Conservation (phyloP, 1,140 invertebrate genomes). For the Yoshiicerus persimilis region DNA sequence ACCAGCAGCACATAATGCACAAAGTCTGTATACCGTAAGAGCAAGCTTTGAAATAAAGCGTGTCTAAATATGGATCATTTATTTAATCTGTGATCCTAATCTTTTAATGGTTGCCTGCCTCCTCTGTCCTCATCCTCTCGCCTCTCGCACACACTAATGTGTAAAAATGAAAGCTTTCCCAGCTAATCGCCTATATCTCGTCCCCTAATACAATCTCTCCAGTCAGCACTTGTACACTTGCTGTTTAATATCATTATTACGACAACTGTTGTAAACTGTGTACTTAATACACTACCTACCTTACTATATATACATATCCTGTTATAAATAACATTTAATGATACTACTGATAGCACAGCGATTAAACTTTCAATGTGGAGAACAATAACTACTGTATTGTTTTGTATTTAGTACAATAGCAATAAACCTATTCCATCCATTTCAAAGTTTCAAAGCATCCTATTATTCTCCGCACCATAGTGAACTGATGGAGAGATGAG, state of each 20-base stretch:
- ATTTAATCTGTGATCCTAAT: slow-evolving; percentile 43
- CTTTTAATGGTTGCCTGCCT: slow-evolving; percentile 23
- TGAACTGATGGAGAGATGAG: neutral
- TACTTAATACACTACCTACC: neutral
- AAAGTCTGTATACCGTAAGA: neutral
- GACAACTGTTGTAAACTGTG: neutral
- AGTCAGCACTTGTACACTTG: neutral
- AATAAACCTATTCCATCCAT: neutral
- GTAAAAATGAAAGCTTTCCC: neutral
- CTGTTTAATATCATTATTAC: neutral
- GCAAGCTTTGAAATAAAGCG: neutral
- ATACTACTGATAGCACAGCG: neutral
- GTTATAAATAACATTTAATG: neutral
- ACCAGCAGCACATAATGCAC: too few species aligned
- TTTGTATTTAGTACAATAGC: neutral
- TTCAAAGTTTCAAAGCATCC: too few species aligned
- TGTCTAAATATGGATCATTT: slow-evolving; percentile 42
- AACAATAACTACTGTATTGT: neutral
- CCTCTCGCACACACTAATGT: neutral
- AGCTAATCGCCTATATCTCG: neutral
- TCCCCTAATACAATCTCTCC: neutral
- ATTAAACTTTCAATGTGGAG: too few species aligned
- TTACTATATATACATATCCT: neutral
- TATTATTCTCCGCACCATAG: too few species aligned
- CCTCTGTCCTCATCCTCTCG: neutral